Evolutionary conservation across 2,888 invertebrate genomes (phyloP).

Genomic region (Pandemis cinnamomeana): DNA sequence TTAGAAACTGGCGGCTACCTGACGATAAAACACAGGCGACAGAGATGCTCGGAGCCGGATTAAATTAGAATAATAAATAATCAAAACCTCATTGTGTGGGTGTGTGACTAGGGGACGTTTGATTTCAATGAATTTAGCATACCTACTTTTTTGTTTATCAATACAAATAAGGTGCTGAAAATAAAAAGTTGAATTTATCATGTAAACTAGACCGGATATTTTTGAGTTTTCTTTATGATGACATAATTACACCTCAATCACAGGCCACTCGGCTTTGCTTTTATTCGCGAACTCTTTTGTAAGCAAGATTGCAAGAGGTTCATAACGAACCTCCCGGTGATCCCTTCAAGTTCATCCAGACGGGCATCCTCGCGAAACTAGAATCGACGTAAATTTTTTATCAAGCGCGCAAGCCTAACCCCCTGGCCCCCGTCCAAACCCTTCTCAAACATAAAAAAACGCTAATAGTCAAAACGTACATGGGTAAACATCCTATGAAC

Average conservation of each 20-base stretch:
- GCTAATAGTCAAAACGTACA: conserved; percentile 82
- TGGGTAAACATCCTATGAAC: conserved; percentile 17
- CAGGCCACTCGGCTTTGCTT: not conserved
- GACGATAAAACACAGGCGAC: conserved; percentile 81
- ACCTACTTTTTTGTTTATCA: not conserved
- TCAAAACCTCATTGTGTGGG: conserved; percentile 61
- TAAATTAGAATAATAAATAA: conserved; percentile 80
- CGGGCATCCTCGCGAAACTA: conserved; percentile 67
- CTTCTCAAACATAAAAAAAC: conserved; percentile 76
- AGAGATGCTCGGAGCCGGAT: conserved; percentile 71
- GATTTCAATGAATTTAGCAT: conserved; percentile 50
- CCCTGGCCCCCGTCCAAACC: conserved; percentile 73
- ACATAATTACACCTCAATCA: not conserved
- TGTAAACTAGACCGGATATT: not conserved
- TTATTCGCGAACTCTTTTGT: not conserved
- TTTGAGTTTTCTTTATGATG: not conserved
- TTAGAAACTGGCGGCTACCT: conserved; percentile 81
- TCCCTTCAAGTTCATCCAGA: conserved; percentile 61
- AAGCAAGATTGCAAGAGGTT: conserved; percentile 45
- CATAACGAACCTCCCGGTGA: conserved; percentile 60
- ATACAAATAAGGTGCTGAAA: not conserved
- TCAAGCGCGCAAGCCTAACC: conserved; percentile 70
- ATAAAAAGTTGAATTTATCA: not conserved
- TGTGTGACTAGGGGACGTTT: conserved; percentile 39
- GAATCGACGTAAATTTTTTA: conserved; percentile 79